Percentiles rank a stretch among this genome's conserved stretches.
These are phyloP conservation scores for Pheosia gnoma DNA, from an alignment of 2,888 invertebrate genomes.

Conservation along the genomic window DNA sequence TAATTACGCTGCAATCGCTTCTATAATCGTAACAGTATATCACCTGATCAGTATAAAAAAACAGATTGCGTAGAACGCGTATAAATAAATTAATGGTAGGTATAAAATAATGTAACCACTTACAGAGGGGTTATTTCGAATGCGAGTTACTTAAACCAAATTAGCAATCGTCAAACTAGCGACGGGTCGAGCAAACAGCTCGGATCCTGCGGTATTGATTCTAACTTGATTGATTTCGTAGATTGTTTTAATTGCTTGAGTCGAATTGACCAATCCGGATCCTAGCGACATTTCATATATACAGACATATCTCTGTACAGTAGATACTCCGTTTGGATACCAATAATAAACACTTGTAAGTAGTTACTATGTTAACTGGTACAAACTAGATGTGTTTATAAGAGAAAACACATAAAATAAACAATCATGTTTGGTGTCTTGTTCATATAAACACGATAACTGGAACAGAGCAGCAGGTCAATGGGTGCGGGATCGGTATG, in stretches of 20 bases:
- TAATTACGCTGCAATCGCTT: constrained; percentile 9
- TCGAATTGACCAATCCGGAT: neutral
- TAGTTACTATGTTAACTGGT: constrained; percentile 13
- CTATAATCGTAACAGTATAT: neutral
- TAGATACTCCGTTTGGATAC: no score
- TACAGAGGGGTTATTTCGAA: neutral
- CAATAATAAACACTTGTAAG: neutral
- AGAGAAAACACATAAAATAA: constrained; percentile 18
- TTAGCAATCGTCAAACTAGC: constrained; percentile 12
- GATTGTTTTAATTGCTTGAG: constrained; percentile 19
- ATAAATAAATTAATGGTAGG: neutral
- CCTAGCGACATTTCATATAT: neutral
- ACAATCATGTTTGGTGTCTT: constrained; percentile 31
- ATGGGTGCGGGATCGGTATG: constrained; percentile 15
- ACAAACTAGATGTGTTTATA: constrained; percentile 12
- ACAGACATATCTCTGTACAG: neutral
- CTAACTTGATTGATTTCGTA: constrained; percentile 18
- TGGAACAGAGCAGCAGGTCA: constrained; percentile 31
- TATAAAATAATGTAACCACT: neutral
- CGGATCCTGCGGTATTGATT: constrained; percentile 14
- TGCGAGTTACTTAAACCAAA: neutral
- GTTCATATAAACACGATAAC: constrained; percentile 17
- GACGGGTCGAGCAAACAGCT: constrained; percentile 15
- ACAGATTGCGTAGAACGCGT: neutral
- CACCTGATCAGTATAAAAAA: constrained; percentile 5